Percentiles rank a stretch among this genome's conserved stretches.
phyloP scores from a whole-genome alignment of 2,113 vertebrate species.

The Campylomormyrus numenius region DNA sequence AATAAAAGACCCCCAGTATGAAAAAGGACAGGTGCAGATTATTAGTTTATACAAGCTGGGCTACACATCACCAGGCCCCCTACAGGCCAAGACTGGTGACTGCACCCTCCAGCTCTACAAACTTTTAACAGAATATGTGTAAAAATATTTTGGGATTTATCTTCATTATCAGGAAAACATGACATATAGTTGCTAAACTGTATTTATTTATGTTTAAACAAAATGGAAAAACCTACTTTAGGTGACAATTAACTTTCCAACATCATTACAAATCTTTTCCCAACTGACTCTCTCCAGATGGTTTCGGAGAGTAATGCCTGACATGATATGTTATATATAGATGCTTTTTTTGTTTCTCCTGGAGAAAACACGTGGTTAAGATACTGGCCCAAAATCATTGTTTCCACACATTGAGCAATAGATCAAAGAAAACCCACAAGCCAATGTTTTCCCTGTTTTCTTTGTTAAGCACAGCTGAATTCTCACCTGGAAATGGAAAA shows the following conservation, averaged over 20 bases:
- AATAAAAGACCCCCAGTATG: background rate
- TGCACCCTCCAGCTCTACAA: background rate
- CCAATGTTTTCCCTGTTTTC: background rate
- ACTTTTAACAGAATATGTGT: background rate
- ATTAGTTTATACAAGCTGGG: background rate
- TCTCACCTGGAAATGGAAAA: background rate
- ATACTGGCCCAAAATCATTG: background rate
- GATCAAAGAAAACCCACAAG: background rate
- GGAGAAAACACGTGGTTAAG: background rate
- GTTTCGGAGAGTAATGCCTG: background rate
- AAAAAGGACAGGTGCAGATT: background rate
- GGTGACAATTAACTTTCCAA: conserved; percentile 8
- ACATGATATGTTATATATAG: conserved; percentile 1
- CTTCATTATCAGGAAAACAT: background rate
- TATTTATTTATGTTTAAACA: background rate
- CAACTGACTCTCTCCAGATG: conserved; percentile 3
- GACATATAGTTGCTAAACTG: background rate
- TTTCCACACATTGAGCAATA: background rate
- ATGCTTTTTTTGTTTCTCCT: background rate
- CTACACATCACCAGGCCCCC: background rate
- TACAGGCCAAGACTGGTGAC: background rate
- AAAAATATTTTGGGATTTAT: background rate
- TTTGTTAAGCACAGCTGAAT: background rate
- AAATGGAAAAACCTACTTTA: background rate
- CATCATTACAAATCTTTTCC: background rate